Percentiles rank a stretch among this genome's conserved stretches.
Conservation (phyloP, 2,888 invertebrate species). For the Tribolium freemani region DNA sequence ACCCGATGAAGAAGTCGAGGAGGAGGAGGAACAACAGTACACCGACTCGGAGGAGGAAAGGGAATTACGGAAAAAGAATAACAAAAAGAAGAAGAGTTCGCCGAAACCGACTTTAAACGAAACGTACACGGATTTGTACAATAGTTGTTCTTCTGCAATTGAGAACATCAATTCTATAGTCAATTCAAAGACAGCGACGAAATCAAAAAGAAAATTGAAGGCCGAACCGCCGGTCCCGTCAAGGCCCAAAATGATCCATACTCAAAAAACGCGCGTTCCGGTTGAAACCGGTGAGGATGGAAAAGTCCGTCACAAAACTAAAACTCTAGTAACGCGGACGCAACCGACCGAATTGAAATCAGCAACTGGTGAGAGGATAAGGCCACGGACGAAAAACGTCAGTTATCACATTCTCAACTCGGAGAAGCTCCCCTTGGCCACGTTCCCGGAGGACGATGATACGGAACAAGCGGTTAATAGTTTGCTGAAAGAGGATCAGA, state of each 20-base stretch:
- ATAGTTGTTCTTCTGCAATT: conserved; percentile 68
- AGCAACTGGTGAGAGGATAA: conserved; percentile 68
- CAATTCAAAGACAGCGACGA: conserved; percentile 63
- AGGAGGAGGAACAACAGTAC: conserved; percentile 61
- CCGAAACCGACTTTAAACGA: conserved; percentile 59
- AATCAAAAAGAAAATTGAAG: conserved; percentile 51
- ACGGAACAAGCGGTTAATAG: conserved; percentile 61
- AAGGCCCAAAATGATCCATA: conserved; percentile 84
- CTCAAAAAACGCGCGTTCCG: conserved; percentile 75
- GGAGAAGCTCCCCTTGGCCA: conserved; percentile 70
- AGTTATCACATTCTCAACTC: conserved; percentile 73
- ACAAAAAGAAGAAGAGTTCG: conserved; percentile 64
- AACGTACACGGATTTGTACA: conserved; percentile 67
- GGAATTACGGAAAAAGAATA: conserved; percentile 56
- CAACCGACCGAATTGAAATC: conserved; percentile 69
- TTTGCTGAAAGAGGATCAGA: conserved; percentile 55
- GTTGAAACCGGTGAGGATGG: conserved; percentile 71
- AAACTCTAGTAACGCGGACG: conserved; percentile 72
- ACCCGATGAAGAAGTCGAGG: conserved; percentile 52
- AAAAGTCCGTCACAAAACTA: conserved; percentile 71
- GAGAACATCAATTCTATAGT: conserved; percentile 69
- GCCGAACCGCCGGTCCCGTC: conserved; percentile 68
- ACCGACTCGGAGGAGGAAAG: conserved; percentile 61
- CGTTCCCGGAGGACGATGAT: conserved; percentile 66
- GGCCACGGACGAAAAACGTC: conserved; percentile 77